Evolutionary conservation across 1,140 invertebrate genomes (phyloP).

Genomic region (Oryctes rhinoceros): DNA sequence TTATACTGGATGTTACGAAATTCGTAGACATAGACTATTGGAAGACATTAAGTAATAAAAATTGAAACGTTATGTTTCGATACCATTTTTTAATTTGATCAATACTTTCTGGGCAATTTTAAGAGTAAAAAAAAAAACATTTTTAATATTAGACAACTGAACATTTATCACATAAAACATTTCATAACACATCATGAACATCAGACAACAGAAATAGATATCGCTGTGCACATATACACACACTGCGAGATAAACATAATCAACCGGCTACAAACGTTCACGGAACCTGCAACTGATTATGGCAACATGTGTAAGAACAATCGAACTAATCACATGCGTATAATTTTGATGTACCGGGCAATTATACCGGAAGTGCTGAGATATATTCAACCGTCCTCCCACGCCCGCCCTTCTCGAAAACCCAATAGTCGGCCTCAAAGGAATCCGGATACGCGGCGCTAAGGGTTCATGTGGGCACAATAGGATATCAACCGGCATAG

Average conservation of each 20-base stretch:
- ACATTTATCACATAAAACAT: too few species aligned
- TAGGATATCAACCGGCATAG: background rate
- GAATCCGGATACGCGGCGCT: background rate
- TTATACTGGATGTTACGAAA: too few species aligned
- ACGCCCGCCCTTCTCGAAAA: background rate
- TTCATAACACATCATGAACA: too few species aligned
- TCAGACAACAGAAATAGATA: too few species aligned
- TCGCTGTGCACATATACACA: background rate
- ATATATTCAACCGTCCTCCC: background rate
- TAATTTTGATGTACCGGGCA: background rate
- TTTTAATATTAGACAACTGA: too few species aligned
- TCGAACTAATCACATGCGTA: background rate
- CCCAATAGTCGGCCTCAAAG: conserved; percentile 8
- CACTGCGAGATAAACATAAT: background rate
- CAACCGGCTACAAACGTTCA: background rate
- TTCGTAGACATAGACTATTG: too few species aligned
- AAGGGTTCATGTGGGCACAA: background rate
- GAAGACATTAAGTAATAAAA: too few species aligned
- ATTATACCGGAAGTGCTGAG: background rate
- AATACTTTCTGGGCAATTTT: too few species aligned
- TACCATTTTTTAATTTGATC: too few species aligned
- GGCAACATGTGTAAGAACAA: conserved; percentile 27
- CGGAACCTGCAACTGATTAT: conserved; percentile 18
- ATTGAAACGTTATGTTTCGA: too few species aligned
- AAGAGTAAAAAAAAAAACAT: too few species aligned